A percentile compares a stretch with the other conserved stretches of the same genome.
These are phyloP conservation scores for Paralvinella palmiformis DNA, from an alignment of 1,140 invertebrate genomes.

Conservation along the genomic window DNA sequence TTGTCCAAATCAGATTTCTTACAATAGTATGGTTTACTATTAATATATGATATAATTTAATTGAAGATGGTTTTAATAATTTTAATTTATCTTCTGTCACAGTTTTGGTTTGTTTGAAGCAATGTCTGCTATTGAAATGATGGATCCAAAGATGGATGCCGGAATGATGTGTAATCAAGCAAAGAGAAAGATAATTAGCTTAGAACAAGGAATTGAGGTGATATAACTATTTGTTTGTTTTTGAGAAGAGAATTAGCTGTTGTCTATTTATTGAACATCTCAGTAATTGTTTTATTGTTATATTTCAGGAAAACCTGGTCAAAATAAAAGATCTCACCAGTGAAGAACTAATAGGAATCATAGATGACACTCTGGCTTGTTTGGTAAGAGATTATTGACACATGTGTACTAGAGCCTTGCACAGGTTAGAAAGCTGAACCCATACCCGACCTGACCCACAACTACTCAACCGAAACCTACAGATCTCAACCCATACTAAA, in stretches of 20 bases:
- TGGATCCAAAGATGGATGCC: constrained; percentile 99
- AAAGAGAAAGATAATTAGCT: constrained; percentile 73
- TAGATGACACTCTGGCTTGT: constrained; percentile 86
- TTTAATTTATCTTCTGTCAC: not conserved
- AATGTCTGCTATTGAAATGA: constrained; percentile 99
- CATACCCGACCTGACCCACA: no score
- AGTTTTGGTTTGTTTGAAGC: constrained; percentile 90
- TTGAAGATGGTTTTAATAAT: not conserved
- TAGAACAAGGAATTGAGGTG: constrained; percentile 78
- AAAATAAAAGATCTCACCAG: constrained; percentile 65
- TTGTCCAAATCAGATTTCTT: not conserved
- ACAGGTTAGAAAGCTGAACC: no score
- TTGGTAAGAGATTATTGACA: constrained; percentile 62
- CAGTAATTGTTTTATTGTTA: constrained; percentile 6
- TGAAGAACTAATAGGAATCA: constrained; percentile 65
- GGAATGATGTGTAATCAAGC: constrained; percentile 87
- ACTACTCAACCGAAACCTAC: no score
- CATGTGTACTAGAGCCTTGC: no score
- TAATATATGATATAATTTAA: constrained; percentile 1
- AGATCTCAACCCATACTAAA: no score
- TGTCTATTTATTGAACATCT: no score
- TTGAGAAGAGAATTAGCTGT: no score
- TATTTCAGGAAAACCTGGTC: constrained; percentile 62
- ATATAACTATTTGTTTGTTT: no score
- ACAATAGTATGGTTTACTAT: not conserved